Base-by-base conservation (phyloP, 23 tunicate genomes). In the Phallusia fumigata region DNA sequence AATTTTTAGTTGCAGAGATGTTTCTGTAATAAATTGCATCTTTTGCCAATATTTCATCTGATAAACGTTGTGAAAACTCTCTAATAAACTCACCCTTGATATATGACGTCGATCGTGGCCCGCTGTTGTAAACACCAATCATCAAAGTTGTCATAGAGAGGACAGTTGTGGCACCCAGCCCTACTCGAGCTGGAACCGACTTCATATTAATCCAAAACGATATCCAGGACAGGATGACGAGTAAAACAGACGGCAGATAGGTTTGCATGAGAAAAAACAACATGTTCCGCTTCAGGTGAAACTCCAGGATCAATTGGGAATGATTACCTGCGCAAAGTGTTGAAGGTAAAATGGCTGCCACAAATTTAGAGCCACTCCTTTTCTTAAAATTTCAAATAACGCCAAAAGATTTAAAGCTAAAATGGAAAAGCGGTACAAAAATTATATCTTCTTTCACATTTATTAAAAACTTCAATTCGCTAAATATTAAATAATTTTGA, bases 91-190 rank as follows among this genome's bases (percentile, higher is more conserved):
- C 32, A 87, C 91, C 91, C 76, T 87, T 87, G 3, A 87, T 53
- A 34, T 58, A 81, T 32, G 91, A 81, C 15, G 86, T 87, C 34
- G 91, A 87, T 36, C 69, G 75, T 30, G 91, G 91, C 53, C 91
- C 91, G 49, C 78, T 81, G 82, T 65, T 81, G 65, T 87, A 87
- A 36, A 87, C 85, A 3, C 91, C 91, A 58, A 87, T 82, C 86
- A 87, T 81, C 6, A 87, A 76, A 26, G 91, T 87, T 47, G 91
- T 87, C 91, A 87, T 87, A 18, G 91, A 81, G 0, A 87, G 85
- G 1, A 87, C 69, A 0, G 86, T 87, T 22, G 91, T 87, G 18
- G 79, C 84, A 18, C 91, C 91, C 77, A 87, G 51, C 1, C 85
- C 85, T 0, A 87, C 91, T 64, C 91, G 52, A 11, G 91, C 85